phyloP scores from a whole-genome alignment of 2,113 vertebrate species.

The Pseudopodoces humilis region DNA sequence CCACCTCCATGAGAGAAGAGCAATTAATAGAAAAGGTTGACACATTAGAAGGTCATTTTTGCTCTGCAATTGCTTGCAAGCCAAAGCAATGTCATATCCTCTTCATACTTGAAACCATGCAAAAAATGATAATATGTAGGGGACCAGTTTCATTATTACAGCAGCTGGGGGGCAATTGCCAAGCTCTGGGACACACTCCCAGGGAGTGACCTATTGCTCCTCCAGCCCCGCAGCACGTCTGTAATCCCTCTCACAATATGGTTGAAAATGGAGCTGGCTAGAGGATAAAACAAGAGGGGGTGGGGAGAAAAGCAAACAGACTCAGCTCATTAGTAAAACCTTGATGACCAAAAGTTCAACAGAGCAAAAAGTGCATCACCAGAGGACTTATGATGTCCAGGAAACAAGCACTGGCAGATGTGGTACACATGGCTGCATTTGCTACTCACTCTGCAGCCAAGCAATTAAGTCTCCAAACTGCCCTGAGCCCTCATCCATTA shows the following conservation, averaged over 20 bases:
- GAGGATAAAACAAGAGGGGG: not conserved
- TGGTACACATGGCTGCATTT: accelerated
- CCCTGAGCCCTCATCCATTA: not conserved
- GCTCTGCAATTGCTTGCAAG: not conserved
- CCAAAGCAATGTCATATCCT: not conserved
- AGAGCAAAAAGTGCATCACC: not conserved
- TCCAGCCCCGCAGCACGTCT: not conserved
- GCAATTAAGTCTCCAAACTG: not conserved
- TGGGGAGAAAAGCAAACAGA: not conserved
- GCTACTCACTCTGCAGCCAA: accelerated
- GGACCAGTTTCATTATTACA: not conserved
- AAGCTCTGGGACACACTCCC: not conserved
- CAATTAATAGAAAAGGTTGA: not conserved
- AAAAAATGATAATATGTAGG: not conserved
- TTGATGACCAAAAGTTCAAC: not conserved
- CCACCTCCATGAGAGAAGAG: not conserved
- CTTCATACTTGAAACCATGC: not conserved
- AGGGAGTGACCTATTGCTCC: not conserved
- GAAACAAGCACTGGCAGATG: not conserved
- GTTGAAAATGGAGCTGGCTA: not conserved
- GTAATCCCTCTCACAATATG: not conserved
- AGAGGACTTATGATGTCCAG: not conserved
- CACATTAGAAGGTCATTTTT: not conserved
- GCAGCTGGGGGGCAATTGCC: not conserved
- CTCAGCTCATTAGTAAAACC: not conserved